Evolutionary conservation across 2,888 invertebrate genomes (phyloP), one percentile per base, ranked within the genome.

Genomic region (Frankliniella fusca): DNA sequence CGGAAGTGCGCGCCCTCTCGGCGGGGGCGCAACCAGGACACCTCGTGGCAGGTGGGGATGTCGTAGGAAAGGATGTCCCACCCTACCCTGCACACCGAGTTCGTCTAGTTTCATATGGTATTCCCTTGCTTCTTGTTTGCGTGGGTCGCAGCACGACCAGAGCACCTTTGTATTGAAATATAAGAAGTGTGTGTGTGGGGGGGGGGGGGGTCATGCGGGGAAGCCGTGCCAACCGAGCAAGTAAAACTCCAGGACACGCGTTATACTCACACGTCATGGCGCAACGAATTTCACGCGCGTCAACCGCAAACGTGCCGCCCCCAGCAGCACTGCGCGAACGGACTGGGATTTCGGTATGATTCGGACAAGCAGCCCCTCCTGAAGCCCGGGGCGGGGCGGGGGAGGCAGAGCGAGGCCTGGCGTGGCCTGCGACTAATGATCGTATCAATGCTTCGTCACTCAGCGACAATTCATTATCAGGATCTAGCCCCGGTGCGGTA

Each of bases 151-250:
- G 54, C 54, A 12, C 15, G 54, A 54, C 54, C 18, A 15, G 15
- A 54, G 54, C 54, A 54, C 54, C 18, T 82, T 76, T 49, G 54
- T 38, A 38, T 5, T 38, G 38, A 5, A 38, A 38, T 38, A 38
- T n/a, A n/a, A n/a, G n/a, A n/a, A n/a, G n/a, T n/a, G n/a, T n/a
- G n/a, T n/a, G 79, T 50, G 18, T 15, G 48, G 18, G 50, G 48
- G 3, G 27, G 18, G 23, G 49, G 61, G 20, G 70, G 79, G 10
- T 81, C 84, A 84, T 50, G 76, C 23, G 65, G 85, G 86, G 11
- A 86, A 85, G 2, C 89, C 90, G 8, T 90, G 8, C 80, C 50
- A 15, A n/a, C n/a, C n/a, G n/a, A 38, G 38, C 38, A 8, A 76
- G 70, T 23, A 23, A 76, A 3, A 54, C 54, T 8, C 54, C 54